Evolutionary conservation across 2,113 vertebrate species (phyloP).

Genomic region (Meleagris gallopavo): DNA sequence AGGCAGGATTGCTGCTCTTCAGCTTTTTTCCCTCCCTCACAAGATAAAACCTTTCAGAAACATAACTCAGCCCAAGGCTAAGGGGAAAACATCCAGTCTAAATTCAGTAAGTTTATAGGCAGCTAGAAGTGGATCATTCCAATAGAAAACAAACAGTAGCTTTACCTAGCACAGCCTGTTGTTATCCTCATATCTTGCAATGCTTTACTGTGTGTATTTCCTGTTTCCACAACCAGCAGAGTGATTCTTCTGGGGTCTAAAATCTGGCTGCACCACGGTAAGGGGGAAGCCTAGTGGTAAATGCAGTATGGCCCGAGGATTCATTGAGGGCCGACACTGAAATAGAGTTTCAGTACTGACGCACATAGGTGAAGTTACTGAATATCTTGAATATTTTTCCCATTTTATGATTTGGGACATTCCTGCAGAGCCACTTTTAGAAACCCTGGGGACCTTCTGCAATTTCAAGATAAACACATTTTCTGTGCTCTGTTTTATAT

Average conservation of each 20-base stretch:
- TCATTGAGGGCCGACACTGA: too few species aligned
- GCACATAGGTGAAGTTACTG: not conserved
- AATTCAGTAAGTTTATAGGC: not conserved
- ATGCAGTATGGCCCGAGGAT: not conserved
- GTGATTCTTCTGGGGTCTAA: fast-evolving
- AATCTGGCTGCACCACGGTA: not conserved
- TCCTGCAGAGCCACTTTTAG: not conserved
- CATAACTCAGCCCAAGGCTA: not conserved
- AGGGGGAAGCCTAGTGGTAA: not conserved
- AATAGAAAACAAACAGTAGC: not conserved
- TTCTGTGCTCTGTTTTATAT: not conserved
- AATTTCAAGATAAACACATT: not conserved
- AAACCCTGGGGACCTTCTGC: not conserved
- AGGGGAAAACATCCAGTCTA: not conserved
- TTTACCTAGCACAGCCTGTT: not conserved
- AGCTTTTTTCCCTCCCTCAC: not conserved
- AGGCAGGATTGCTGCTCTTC: not conserved
- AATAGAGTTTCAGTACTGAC: not conserved
- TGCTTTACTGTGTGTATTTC: not conserved
- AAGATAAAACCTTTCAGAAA: not conserved
- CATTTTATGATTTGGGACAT: not conserved
- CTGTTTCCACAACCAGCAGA: not conserved
- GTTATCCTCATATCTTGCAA: not conserved
- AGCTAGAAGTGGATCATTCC: not conserved
- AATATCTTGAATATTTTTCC: not conserved